Evolutionary conservation across 2,113 vertebrate species (phyloP), one percentile per base, ranked within the genome.

Genomic region (Lepisosteus osseus): DNA sequence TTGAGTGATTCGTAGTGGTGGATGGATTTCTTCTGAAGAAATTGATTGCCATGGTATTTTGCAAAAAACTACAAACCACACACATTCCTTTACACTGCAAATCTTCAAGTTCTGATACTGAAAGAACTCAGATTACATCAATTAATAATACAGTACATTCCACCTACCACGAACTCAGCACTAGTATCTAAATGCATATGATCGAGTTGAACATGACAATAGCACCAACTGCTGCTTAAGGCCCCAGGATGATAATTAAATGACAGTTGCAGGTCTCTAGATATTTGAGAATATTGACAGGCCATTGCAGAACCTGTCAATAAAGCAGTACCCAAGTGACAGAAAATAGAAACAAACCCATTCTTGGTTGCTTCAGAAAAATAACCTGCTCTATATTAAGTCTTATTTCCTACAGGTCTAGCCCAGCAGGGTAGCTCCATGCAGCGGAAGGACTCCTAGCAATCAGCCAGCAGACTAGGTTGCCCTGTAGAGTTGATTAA

Each of bases 241-340:
- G 3, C 66, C 61, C 66, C 72, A 61, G 62, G 0, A 74, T 54
- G 61, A 47, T 72, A 74, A 74, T 66, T 77, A 78, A 80, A 71
- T 54, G n/a, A 74, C 80, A 72, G 57, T 65, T 64, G 74, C 71
- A 72, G 81, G 81, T 73, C 51, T 71, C 17, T 67, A 7, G 7
- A 70, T 66, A 79, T 82, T 76, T 84, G 83, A 82, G 72, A 87
- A 83, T 74, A 80, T 79, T 79, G 74, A 85, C 73, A 77, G 76
- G 80, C 87, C 68, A 67, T 78, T 76, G 74, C 76, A 3, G 47
- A 77, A 82, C 84, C 85, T 72, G 59, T 81, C 84, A 87, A 80
- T 76, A 76, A 83, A 73, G 74, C 78, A 78, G 77, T 80, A 80
- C 73, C 6, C 0, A 81, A 75, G 68, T 79, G 68, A 67, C 71